phyloP scores from a whole-genome alignment of 2,888 invertebrate species.

The Megastigmus dorsalis region DNA sequence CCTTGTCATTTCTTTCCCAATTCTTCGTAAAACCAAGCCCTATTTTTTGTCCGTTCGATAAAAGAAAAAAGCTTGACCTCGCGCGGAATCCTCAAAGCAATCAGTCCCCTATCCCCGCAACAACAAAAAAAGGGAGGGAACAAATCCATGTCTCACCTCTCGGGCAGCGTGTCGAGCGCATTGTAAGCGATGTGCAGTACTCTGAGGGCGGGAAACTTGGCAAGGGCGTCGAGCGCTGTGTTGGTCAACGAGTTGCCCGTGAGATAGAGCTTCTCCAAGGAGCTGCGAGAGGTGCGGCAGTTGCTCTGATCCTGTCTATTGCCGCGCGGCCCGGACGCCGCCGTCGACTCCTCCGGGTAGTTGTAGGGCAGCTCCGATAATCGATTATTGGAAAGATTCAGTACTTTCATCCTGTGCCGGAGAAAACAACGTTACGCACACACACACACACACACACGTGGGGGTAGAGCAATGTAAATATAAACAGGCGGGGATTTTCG shows the following conservation, averaged over 20 bases:
- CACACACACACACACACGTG: too few species aligned
- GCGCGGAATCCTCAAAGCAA: too few species aligned
- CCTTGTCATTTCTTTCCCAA: too few species aligned
- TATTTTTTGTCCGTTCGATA: too few species aligned
- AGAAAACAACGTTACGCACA: not conserved
- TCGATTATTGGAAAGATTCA: slow-evolving; percentile 88
- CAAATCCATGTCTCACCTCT: slow-evolving; percentile 74
- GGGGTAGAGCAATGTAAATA: slow-evolving; percentile 28
- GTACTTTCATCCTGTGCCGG: slow-evolving; percentile 77
- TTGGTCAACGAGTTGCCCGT: slow-evolving; percentile 87
- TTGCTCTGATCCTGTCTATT: slow-evolving; percentile 2
- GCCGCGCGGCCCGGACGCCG: not conserved
- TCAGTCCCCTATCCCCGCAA: too few species aligned
- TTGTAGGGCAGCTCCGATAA: slow-evolving; percentile 82
- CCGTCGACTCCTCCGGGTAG: slow-evolving; percentile 67
- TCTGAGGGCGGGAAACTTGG: slow-evolving; percentile 80
- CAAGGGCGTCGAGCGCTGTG: slow-evolving; percentile 80
- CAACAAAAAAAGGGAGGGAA: too few species aligned
- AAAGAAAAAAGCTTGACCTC: too few species aligned
- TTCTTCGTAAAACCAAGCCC: too few species aligned
- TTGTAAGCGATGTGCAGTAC: slow-evolving; percentile 88
- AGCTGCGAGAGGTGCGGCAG: not conserved
- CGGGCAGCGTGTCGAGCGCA: slow-evolving; percentile 83
- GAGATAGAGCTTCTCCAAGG: slow-evolving; percentile 81
- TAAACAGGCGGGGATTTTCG: not conserved